phyloP scores from a whole-genome alignment of 2,113 vertebrate species.

The Charadrius vociferus region DNA sequence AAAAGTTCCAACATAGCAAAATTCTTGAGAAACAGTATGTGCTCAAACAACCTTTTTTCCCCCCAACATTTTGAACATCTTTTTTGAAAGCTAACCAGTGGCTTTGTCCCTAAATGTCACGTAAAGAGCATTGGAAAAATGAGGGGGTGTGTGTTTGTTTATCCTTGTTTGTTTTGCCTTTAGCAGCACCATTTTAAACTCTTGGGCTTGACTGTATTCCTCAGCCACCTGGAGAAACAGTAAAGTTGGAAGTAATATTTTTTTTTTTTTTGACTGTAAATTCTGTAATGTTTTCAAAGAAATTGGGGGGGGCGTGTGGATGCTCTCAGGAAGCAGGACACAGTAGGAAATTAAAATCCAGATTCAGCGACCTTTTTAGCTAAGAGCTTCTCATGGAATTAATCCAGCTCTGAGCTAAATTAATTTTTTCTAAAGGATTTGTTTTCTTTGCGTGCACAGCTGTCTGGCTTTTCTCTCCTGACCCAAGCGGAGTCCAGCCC shows the following conservation, averaged over 20 bases:
- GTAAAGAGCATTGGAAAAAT: neutral
- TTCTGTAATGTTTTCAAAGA: neutral
- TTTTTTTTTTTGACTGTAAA: neutral
- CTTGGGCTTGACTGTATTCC: neutral
- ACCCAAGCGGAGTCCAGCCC: rapidly evolving
- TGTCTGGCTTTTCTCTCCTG: neutral
- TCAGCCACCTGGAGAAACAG: neutral
- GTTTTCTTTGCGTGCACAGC: neutral
- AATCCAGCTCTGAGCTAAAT: conserved; percentile 35
- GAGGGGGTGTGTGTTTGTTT: neutral
- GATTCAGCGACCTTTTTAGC: neutral
- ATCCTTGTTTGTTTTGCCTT: neutral
- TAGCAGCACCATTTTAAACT: neutral
- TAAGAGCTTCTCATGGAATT: conserved; percentile 10
- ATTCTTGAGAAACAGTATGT: neutral
- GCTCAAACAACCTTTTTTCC: neutral
- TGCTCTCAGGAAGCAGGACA: neutral
- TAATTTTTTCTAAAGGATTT: conserved; percentile 23
- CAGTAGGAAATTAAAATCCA: conserved; percentile 27
- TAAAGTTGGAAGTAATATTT: neutral
- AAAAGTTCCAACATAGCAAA: neutral
- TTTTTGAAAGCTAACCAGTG: neutral
- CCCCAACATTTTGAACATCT: neutral
- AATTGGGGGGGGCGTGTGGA: too few relatives aligned
- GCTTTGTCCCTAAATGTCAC: rapidly evolving